Base-by-base conservation (phyloP, 2,888 invertebrate species). In the Strigamia crassipes region DNA sequence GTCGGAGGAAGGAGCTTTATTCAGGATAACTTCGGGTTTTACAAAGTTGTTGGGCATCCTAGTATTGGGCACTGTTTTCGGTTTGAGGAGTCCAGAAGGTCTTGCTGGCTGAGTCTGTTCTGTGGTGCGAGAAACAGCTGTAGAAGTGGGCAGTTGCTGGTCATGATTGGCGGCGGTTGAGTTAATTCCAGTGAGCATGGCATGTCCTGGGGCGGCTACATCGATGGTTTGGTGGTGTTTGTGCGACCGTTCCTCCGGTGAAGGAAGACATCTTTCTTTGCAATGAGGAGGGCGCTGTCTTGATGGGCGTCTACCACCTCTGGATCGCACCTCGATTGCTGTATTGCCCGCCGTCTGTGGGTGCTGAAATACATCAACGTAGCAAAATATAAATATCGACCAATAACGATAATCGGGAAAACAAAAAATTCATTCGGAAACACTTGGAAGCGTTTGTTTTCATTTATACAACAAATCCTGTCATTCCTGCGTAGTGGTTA, bases 261-360 rank as follows among this genome's bases (percentile, higher is more conserved):
- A n/a, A 78, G 78, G 21, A 61, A 23, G 61, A 23, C 12, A 38
- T 38, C 15, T 8, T 31, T 73, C 18, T 38, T 78, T 34, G 21
- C 10, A 9, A 21, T 31, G 10, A 12, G 31, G 21, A 34, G 21
- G 31, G 21, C 38, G 6, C 21, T 38, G 31, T 21, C 21, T 13
- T 13, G 34, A n/a, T 0, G 21, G 27, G 13, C 38, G 27, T n/a
- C 78, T 78, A 78, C 78, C 78, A 78, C 38, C 78, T 21, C 38
- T 78, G 78, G 78, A 10, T 13, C 38, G 1, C 78, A 38, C 78
- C 15, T 38, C 78, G 78, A 13, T n/a, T 31, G 31, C 78, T 18
- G n/a, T 78, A 78, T 34, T 78, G 78, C 31, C 38, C 38, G 78
- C 78, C n/a, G 6, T 78, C 78, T 38, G 78, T 15, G 21, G 78